Evolutionary conservation across 2,888 invertebrate species (phyloP).

Genomic region (Carterocephalus palaemon): DNA sequence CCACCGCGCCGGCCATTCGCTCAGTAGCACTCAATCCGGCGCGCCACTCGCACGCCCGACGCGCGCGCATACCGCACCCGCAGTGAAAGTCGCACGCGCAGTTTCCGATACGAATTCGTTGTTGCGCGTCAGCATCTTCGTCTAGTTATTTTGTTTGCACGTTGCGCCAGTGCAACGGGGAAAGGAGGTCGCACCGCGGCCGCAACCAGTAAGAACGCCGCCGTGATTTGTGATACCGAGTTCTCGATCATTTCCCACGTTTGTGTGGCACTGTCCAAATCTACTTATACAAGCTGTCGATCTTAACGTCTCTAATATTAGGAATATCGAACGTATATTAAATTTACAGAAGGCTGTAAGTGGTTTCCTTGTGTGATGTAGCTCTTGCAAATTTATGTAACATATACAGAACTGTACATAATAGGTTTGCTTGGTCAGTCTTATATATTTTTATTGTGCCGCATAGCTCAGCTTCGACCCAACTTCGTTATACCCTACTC

Average conservation of each 20-base stretch:
- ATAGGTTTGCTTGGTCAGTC: too few species aligned
- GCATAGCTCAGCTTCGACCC: background rate
- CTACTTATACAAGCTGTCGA: constrained; percentile 8
- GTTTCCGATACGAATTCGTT: constrained; percentile 68
- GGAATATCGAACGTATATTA: background rate
- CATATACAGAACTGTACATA: too few species aligned
- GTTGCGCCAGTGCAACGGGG: constrained; percentile 74
- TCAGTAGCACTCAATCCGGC: constrained; percentile 64
- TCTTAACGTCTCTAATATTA: constrained; percentile 5
- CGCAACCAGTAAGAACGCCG: constrained; percentile 56
- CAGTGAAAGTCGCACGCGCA: constrained; percentile 72
- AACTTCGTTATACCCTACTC: background rate
- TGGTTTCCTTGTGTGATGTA: background rate
- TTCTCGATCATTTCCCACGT: constrained; percentile 47
- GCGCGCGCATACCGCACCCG: constrained; percentile 49
- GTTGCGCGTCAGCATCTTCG: constrained; percentile 59
- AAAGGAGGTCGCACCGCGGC: constrained; percentile 74
- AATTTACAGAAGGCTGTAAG: background rate
- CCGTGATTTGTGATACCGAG: constrained; percentile 52
- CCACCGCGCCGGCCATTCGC: constrained; percentile 31
- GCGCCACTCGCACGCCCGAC: constrained; percentile 62
- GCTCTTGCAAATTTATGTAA: background rate
- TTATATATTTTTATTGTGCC: background rate
- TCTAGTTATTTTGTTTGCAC: constrained; percentile 74
- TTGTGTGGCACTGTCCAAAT: constrained; percentile 55